These are phyloP conservation scores for Falco biarmicus DNA, from an alignment of 2,797 vertebrate species.

Conservation along the genomic window DNA sequence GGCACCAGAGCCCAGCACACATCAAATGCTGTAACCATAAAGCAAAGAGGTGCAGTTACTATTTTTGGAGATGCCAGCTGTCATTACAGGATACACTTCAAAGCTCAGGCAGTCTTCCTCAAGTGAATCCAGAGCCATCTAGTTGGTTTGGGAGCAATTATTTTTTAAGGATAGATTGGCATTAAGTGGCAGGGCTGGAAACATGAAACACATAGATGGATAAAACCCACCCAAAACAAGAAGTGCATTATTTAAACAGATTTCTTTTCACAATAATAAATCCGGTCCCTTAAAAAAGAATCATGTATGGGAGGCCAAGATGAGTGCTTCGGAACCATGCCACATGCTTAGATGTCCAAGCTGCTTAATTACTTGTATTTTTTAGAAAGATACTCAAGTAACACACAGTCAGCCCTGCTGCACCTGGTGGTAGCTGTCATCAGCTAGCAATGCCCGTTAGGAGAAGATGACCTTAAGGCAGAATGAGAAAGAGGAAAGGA, in stretches of 20 bases:
- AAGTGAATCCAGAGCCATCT: conserved; percentile 19
- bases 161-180: neutral
- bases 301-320: neutral
- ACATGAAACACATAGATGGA: neutral
- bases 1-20: conserved; percentile 97
- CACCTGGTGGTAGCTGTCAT: neutral
- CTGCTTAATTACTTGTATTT: neutral
- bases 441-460: neutral
- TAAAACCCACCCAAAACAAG: neutral
- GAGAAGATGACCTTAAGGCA: neutral
- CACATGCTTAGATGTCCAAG: neutral
- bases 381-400: neutral
- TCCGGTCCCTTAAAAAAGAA: neutral
- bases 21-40: conserved; percentile 89
- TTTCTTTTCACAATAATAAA: conserved; percentile 13
- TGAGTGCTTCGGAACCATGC: neutral
- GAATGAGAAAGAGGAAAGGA: neutral
- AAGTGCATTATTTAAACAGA: neutral
- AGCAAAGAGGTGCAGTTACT: conserved; percentile 30
- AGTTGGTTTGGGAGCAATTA: neutral
- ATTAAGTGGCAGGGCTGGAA: neutral
- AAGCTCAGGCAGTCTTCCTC: neutral
- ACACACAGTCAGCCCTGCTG: neutral
- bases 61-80: neutral
- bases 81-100: neutral